Conservation (phyloP, 2,797 vertebrate genomes). For the Garrulus glandarius region DNA sequence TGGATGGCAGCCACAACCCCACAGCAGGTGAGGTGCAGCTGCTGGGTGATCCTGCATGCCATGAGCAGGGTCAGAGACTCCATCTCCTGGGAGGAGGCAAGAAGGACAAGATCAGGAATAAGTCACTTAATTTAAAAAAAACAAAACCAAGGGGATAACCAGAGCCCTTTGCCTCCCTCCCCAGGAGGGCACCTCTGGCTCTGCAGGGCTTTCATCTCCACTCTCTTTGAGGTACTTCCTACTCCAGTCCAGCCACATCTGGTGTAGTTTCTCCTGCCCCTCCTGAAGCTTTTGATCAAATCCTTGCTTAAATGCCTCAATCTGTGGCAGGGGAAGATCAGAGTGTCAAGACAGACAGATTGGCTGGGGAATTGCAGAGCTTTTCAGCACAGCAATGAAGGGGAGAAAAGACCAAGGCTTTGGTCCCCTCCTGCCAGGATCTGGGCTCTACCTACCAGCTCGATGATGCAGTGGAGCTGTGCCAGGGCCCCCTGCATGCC, state of each 20-base stretch:
- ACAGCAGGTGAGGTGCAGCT: neutral
- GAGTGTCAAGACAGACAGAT: neutral
- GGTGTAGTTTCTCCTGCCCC: neutral
- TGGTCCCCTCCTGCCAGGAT: neutral
- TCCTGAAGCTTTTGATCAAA: neutral
- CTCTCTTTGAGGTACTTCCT: neutral
- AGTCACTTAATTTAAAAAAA: neutral
- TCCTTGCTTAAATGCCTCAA: neutral
- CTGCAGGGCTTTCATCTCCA: neutral
- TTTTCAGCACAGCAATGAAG: neutral
- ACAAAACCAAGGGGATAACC: neutral
- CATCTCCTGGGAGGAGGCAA: constrained; percentile 67
- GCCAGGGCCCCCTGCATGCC: constrained; percentile 70
- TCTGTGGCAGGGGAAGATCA: constrained; percentile 3
- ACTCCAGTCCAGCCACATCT: constrained; percentile 52
- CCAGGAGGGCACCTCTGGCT: neutral
- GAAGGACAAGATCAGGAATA: neutral
- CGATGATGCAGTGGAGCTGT: constrained; percentile 82
- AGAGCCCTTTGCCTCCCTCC: neutral
- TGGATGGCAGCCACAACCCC: neutral
- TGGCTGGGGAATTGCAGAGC: neutral
- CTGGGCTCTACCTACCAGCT: constrained; percentile 74
- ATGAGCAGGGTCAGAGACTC: constrained; percentile 77
- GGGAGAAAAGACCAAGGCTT: rapidly evolving
- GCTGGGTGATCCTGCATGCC: constrained; percentile 55